Percentiles rank a stretch among this genome's conserved stretches.
Conservation (phyloP, 37 sponge, comb jelly and placozoan genomes). For the Spongilla lacustris region DNA sequence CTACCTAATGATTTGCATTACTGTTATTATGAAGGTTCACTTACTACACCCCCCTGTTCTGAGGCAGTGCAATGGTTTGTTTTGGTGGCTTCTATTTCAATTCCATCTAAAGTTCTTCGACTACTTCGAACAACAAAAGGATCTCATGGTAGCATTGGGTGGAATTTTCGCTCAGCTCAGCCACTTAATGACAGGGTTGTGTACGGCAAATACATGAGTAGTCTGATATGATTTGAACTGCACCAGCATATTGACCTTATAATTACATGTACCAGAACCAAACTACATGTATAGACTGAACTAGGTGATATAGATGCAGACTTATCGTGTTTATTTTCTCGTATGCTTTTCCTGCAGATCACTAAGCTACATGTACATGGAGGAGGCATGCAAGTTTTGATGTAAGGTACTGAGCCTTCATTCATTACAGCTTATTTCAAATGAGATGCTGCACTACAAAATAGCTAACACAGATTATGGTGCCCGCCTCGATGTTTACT, state of each 20-base stretch:
- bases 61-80: slow-evolving; percentile 79
- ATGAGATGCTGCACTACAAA: too few species aligned
- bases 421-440: too few species aligned
- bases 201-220: neutral
- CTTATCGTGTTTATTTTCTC: neutral
- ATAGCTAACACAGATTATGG: too few species aligned
- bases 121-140: slow-evolving; percentile 8
- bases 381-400: too few species aligned
- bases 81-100: slow-evolving; percentile 23
- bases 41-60: slow-evolving; percentile 66
- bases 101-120: slow-evolving; percentile 30
- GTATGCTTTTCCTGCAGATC: too few species aligned
- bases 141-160: neutral
- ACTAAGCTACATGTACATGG: too few species aligned
- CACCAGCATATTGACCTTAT: too few species aligned
- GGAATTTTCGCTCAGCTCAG: neutral
- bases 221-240: neutral
- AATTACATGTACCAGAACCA: too few species aligned
- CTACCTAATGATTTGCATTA: slow-evolving; percentile 49
- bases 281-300: too few species aligned
- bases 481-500: too few species aligned
- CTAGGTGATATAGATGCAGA: neutral
- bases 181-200: neutral
- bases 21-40: slow-evolving; percentile 67
- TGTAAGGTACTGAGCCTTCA: too few species aligned